Conservation (phyloP, 2,888 invertebrate species). For the Acanthosoma haemorrhoidale region DNA sequence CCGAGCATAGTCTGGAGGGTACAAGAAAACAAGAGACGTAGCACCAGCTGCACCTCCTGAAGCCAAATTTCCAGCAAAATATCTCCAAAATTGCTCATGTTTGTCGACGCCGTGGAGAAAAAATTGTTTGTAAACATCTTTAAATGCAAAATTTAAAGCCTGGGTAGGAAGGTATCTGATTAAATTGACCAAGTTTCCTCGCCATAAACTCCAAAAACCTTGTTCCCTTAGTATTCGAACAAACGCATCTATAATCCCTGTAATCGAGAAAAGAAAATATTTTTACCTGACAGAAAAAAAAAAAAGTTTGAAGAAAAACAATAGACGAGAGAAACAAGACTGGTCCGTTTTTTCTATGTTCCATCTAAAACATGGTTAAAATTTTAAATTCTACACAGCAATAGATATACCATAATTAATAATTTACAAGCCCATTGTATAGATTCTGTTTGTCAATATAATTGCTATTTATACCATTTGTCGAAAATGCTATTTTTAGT, state of each 20-base stretch:
- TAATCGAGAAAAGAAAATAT: constrained; percentile 35
- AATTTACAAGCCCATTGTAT: no score
- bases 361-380: no score
- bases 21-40: constrained; percentile 69
- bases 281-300: neutral
- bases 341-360: no score
- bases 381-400: no score
- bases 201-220: constrained; percentile 65
- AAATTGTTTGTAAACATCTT: constrained; percentile 67
- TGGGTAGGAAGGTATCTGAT: constrained; percentile 74
- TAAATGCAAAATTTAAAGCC: constrained; percentile 72
- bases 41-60: constrained; percentile 75
- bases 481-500: no score
- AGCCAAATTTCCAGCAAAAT: constrained; percentile 66
- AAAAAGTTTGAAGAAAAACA: neutral
- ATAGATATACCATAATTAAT: no score
- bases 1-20: constrained; percentile 70
- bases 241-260: constrained; percentile 64
- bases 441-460: no score
- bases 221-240: constrained; percentile 63
- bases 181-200: constrained; percentile 73
- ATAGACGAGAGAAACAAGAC: no score
- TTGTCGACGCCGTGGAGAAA: constrained; percentile 68
- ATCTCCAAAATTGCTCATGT: constrained; percentile 65
- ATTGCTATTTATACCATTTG: no score